phyloP scores from a whole-genome alignment of 2,888 invertebrate species.

The Lycaena phlaeas region DNA sequence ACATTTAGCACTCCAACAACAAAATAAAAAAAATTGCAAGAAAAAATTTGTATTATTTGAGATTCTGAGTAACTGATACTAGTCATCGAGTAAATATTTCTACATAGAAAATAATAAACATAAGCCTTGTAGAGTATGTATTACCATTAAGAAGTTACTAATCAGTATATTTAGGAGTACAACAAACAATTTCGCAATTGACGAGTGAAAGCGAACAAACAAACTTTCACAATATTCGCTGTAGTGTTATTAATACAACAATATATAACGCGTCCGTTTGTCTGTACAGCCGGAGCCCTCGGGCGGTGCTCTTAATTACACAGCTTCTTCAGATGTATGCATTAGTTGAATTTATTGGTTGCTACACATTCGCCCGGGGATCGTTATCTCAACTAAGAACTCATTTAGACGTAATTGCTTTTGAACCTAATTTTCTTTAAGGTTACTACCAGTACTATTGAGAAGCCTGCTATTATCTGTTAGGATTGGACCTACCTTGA shows the following conservation, averaged over 20 bases:
- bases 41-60: too few species aligned
- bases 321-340: slow-evolving; percentile 34
- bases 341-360: slow-evolving; percentile 26
- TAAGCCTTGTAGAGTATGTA: too few species aligned
- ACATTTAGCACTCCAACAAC: too few species aligned
- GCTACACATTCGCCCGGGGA: slow-evolving; percentile 13
- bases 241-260: slow-evolving; percentile 12
- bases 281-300: slow-evolving; percentile 23
- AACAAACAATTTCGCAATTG: too few species aligned
- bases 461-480: too few species aligned
- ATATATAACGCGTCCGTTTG: slow-evolving; percentile 11
- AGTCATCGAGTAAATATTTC: too few species aligned
- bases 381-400: slow-evolving; percentile 20
- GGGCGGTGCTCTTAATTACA: slow-evolving; percentile 32
- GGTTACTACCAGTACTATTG: background rate
- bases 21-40: too few species aligned
- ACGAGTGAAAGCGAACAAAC: background rate
- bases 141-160: too few species aligned
- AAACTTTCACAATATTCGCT: slow-evolving; percentile 3
- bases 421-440: background rate
- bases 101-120: too few species aligned
- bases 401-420: slow-evolving; percentile 4
- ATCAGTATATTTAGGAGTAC: too few species aligned
- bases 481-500: too few species aligned
- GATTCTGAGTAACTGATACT: too few species aligned